phyloP scores from a whole-genome alignment of 2,113 vertebrate genomes.

The Actenoides hombroni region DNA sequence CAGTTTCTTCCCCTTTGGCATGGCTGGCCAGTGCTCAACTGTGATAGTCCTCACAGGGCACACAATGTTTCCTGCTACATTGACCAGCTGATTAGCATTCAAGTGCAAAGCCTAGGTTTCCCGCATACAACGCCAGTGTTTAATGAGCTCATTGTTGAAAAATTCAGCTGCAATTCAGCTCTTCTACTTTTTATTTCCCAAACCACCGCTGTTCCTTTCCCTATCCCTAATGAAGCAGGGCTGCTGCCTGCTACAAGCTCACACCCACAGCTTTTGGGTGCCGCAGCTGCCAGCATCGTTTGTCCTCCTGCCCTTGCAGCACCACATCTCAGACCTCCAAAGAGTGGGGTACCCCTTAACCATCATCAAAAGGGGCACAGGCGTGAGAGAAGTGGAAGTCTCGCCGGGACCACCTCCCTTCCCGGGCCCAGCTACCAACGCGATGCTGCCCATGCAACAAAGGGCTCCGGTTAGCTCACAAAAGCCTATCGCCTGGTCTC shows the following conservation, averaged over 20 bases:
- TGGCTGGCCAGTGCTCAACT: accelerated
- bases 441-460: background rate
- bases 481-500: background rate
- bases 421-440: background rate
- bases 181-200: conserved; percentile 2
- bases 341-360: background rate
- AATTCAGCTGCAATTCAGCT: conserved; percentile 11
- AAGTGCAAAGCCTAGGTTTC: conserved; percentile 36
- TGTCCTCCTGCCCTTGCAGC: background rate
- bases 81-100: conserved; percentile 53
- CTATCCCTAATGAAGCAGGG: background rate
- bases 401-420: background rate
- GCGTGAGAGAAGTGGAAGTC: background rate
- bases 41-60: background rate
- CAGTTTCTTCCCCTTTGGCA: background rate
- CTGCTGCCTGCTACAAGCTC: background rate
- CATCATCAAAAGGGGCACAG: background rate
- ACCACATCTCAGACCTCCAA: accelerated
- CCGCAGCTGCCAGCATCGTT: background rate
- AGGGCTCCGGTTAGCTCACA: background rate
- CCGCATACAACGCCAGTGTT: background rate
- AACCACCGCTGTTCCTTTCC: background rate
- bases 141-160: conserved; percentile 57
- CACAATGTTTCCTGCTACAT: background rate
- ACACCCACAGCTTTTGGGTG: background rate